Conservation (phyloP, 2,888 invertebrate species). For the Diplazon laetatorius region DNA sequence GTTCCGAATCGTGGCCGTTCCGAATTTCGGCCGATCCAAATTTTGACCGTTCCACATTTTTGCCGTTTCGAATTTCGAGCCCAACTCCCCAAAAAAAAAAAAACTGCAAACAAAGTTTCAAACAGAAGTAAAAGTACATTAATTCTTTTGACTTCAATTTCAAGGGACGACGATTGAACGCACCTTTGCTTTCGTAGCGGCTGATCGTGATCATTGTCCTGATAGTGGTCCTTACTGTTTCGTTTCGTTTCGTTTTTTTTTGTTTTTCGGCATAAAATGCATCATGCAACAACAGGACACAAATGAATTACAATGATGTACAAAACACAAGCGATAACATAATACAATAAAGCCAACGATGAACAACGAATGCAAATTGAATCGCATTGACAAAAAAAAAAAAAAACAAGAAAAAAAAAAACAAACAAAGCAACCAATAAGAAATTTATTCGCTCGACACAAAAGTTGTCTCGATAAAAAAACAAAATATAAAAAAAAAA, state of each 20-base stretch:
- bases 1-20: too few species aligned
- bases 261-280: constrained; percentile 66
- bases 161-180: constrained; percentile 57
- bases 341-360: constrained; percentile 18
- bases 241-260: too few species aligned
- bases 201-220: constrained; percentile 76
- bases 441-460: constrained; percentile 19
- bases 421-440: constrained; percentile 32
- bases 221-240: constrained; percentile 78
- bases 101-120: constrained; percentile 1
- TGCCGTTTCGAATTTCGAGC: too few species aligned
- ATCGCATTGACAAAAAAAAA: constrained; percentile 33
- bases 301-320: constrained; percentile 60
- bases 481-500: too few species aligned
- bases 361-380: constrained; percentile 24
- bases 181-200: constrained; percentile 78
- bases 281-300: constrained; percentile 69
- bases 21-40: too few species aligned
- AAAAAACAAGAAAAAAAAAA: constrained; percentile 26
- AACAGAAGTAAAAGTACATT: constrained; percentile 12
- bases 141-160: constrained; percentile 14
- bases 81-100: too few species aligned
- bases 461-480: too few species aligned
- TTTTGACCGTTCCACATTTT: too few species aligned
- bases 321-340: constrained; percentile 44